Evolutionary conservation across 2,797 vertebrate genomes (phyloP), one percentile per base, ranked within the genome.

Genomic region (Numenius phaeopus): DNA sequence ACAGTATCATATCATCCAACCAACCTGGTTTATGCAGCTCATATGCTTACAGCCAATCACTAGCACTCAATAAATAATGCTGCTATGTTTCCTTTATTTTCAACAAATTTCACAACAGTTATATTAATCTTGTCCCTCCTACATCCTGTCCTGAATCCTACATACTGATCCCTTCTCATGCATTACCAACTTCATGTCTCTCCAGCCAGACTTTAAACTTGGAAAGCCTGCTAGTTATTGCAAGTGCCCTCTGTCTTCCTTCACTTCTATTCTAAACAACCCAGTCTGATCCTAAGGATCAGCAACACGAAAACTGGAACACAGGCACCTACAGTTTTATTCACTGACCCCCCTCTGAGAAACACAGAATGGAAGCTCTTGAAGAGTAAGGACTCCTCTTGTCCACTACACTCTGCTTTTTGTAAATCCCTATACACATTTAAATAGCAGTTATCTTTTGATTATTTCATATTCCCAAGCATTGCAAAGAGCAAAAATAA

Each of bases 401-500:
- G 42, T 27, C 16, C 27, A 49, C 10, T 40, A 72, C 69, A 49
- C 9, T 55, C 39, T 32, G 42, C 8, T 37, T 71, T 70, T 37
- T 91, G 30, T 52, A 81, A 92, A 87, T 32, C 10, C 19, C 16
- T 69, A 32, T 6, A 42, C 11, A 15, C 24, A 64, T 10, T 67
- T n/a, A 30, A 86, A 61, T 2, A 78, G 37, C 5, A 42, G 6
- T 57, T 21, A 87, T 21, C 75, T 59, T 87, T 44, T 61, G 66
- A 55, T 58, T 61, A 50, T 75, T 86, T 87, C 21, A 34, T 40
- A 65, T 21, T 44, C 21, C 59, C 17, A 71, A 34, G 61, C 30
- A 67, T 16, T 79, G 32, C 42, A 70, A 91, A 66, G n/a, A 82
- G 17, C 11, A 79, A 94, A 92, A 83, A 90, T 70, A 95, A 97